Base-by-base conservation (phyloP, 2,113 vertebrate genomes). In the Pterocles burchelli region DNA sequence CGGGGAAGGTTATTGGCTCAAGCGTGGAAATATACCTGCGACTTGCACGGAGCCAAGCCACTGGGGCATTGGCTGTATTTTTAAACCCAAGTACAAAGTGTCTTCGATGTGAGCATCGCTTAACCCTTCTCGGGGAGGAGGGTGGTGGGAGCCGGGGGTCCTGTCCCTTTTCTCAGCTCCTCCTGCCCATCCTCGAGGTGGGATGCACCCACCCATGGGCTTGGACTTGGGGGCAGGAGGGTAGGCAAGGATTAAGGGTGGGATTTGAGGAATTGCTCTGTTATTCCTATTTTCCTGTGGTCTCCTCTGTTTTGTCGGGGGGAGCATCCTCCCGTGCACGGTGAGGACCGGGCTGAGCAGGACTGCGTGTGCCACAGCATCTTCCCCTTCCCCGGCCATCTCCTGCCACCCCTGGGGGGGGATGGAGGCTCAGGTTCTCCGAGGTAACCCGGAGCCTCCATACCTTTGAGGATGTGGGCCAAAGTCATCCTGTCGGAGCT, bases 71-170 rank as follows among this genome's bases (percentile, higher is more conserved):
- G 85, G 89, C 84, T 97, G 91, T 97, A 97, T 96, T 97, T 97
- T 97, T 90, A 97, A 95, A 76, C 6, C 89, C 94, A 97, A 97
- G 97, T 89, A 94, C 95, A 97, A 93, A 91, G 81, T 96, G 97
- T 91, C 91, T 96, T 86, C 68, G 7, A 84, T 0, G 13, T 5
- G 15, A 63, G 68, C 2, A 2, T 22, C 3, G 2, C 85, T 96
- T 96, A 96, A 96, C 95, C 83, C 91, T 92, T 91, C 81, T 1
- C 1, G 12, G 72, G 10, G 38, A 41, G 63, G 43, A 24, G 49
- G 58, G 21, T 2, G 20, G 25, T 18, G 52, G 17, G 14, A 31
- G 5, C 1, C 10, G 25, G 14, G 38, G 11, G 4, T n/a, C 38
- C 13, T 68, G 72, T 6, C 33, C 38, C 28, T 77, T n/a, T 59